These are phyloP conservation scores for Galemys pyrenaicus DNA, from an alignment of 2,113 vertebrate species.

Conservation along the genomic window DNA sequence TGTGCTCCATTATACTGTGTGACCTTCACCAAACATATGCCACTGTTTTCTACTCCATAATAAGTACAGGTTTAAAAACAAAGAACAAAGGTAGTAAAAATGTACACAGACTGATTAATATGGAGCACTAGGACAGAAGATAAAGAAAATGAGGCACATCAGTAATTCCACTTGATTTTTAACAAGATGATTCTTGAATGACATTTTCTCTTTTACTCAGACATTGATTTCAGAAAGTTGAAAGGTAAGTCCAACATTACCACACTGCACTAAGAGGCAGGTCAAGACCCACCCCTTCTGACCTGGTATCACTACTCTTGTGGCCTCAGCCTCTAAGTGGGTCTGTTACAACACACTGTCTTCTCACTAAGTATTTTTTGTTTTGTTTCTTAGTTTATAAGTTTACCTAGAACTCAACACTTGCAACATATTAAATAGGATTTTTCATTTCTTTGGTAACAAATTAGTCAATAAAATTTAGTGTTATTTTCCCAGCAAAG, in stretches of 20 bases:
- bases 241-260: background rate
- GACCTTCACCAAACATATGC: background rate
- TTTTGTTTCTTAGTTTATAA: background rate
- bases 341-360: background rate
- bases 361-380: background rate
- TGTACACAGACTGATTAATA: background rate
- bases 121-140: background rate
- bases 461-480: background rate
- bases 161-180: background rate
- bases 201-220: background rate
- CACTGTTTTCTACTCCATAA: background rate
- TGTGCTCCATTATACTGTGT: background rate
- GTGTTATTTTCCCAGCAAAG: background rate
- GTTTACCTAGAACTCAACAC: background rate
- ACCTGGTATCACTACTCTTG: background rate
- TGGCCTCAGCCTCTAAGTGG: background rate
- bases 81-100: background rate
- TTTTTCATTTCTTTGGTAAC: slow-evolving; percentile 21
- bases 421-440: background rate
- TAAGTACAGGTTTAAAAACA: background rate
- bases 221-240: background rate
- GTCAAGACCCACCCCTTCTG: background rate
- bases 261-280: background rate
- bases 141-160: background rate
- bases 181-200: background rate